Base-by-base conservation (phyloP, 2,113 vertebrate species). In the Galbula dea region DNA sequence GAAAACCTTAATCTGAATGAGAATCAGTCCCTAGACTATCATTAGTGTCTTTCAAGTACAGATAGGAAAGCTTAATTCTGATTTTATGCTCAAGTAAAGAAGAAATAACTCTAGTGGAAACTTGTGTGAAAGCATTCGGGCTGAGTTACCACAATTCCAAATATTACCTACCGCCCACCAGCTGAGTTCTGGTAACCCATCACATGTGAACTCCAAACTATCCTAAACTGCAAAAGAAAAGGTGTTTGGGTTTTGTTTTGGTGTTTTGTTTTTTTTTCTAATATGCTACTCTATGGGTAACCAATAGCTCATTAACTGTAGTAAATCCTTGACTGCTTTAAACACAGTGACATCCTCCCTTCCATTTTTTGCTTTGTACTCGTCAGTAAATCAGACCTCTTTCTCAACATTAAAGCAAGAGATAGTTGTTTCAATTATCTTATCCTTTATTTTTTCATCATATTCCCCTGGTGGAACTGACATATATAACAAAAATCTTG, bases 31-130 rank as follows among this genome's bases (percentile, higher is more conserved):
- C 72, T 88, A 71, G 39, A 91, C 68, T 80, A 83, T 83, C 73
- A 77, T 83, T 86, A 88, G 37, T 86, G 76, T 88, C 80, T 92
- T 88, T 92, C 57, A 90, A 81, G 66, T 88, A 83, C 20, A 79
- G 68, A 80, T 81, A 93, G 92, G 51, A 88, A 90, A 83, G 43
- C 37, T 79, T 88, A 86, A 91, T 93, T 93, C 86, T 90, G 76
- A 93, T 78, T 90, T 80, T 93, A 77, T 80, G 68, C 32, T 86
- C 58, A 90, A 80, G 37, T 55, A 58, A 78, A 86, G 51, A 76
- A 94, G 83, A 72, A 94, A 87, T 82, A 91, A 88, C 37, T 82
- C 29, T 41, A 55, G 30, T 52, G 69, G 52, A 89, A 96, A 75
- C 39, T n/a, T 67, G 24, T 36, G 16, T 80, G 80, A 73, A 83